These are phyloP conservation scores for Chanos chanos DNA, from an alignment of 2,797 vertebrate genomes.

Conservation along the genomic window DNA sequence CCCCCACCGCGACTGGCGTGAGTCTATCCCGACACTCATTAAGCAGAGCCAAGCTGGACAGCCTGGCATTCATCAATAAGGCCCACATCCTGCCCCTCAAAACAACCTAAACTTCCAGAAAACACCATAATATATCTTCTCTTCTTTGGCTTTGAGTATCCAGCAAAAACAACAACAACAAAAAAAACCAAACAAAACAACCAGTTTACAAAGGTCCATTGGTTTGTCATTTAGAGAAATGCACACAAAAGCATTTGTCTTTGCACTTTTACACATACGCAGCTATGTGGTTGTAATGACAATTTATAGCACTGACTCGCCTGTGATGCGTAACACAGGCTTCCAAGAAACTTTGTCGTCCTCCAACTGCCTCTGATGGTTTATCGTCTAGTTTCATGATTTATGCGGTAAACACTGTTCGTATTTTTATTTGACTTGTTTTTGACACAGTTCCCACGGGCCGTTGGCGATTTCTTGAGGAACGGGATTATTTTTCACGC, in stretches of 20 bases:
- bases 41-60: constrained; percentile 46
- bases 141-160: too few species aligned
- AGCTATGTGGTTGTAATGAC: too few species aligned
- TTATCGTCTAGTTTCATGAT: constrained; percentile 14
- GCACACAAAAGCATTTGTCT: too few species aligned
- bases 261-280: too few species aligned
- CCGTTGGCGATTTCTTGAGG: constrained; percentile 15
- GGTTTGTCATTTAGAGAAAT: too few species aligned
- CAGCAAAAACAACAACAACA: too few species aligned
- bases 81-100: constrained; percentile 65
- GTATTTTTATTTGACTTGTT: constrained; percentile 32
- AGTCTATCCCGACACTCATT: constrained; percentile 44
- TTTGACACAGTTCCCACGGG: constrained; percentile 15
- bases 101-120: constrained; percentile 36
- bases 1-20: constrained; percentile 57
- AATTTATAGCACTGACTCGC: too few species aligned
- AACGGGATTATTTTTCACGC: constrained; percentile 12
- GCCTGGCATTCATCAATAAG: constrained; percentile 61
- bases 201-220: too few species aligned
- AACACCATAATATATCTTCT: constrained; percentile 26
- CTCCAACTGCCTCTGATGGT: constrained; percentile 2
- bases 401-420: constrained; percentile 20
- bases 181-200: too few species aligned
- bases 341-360: background rate
- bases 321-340: too few species aligned